Evolutionary conservation across 30 jellyfish, hydroid and myxozoan genomes (phyloP), one percentile per base, ranked within the genome.

Genomic region (Rhopilema esculentum): DNA sequence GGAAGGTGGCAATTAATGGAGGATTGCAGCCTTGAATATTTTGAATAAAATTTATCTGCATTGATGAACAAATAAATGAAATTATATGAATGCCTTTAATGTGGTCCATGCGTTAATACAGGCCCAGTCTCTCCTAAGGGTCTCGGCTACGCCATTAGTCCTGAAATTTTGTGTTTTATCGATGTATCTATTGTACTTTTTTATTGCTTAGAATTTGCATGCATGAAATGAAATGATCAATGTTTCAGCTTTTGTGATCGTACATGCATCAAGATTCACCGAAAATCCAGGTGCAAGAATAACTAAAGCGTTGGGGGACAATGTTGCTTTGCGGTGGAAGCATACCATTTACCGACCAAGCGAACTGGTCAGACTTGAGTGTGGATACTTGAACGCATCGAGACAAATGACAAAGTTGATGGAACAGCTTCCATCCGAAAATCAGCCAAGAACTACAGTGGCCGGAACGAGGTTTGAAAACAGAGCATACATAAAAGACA

Each of bases 321-420:
- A 53, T 15, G 85, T 82, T 9, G 63, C 21, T 22, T 77, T 82
- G 29, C 22, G 24, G 1, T 82, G 91, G 91, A 82, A 33, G 62
- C 68, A 66, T 73, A 25, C 76, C 27, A 82, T 82, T 28, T 16
- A 69, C 33, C 67, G 67, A 21, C 91, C 91, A 50, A 82, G 91
- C 48, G 91, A 82, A 61, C 57, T 82, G 29, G 91, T 82, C 27
- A 83, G 91, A 16, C 80, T 82, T 7, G 84, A 82, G 40, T 82
- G 91, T 74, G 91, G 91, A 27, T 82, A 82, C 67, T 33, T 82
- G 85, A 82, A 82, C 51, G 18, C 33, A 50, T 68, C 91, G 0
- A 33, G 91, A 22, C 84, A 82, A 48, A 82, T 82, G 91, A 82
- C 91, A 1, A 82, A 49, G 51, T 25, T 82, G 23, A 82, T 82